Evolutionary conservation across 2,113 vertebrate genomes (phyloP), one percentile per base, ranked within the genome.

Genomic region (Pelusios castaneus): DNA sequence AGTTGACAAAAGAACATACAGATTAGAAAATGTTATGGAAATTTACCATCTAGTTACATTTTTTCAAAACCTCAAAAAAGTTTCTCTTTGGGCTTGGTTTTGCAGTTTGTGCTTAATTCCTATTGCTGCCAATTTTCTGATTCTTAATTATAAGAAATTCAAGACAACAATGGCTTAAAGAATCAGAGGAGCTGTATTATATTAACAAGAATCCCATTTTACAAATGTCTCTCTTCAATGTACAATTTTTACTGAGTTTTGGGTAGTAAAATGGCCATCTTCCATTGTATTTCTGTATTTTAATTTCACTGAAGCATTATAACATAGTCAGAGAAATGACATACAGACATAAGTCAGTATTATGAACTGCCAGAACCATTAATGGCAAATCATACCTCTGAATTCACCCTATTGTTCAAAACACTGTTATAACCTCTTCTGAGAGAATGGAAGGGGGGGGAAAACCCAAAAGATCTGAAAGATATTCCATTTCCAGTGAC

Each of bases 1-100:
- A 1, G 2, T 24, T 12, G 52, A 17, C 89, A 47, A 10, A 51
- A 0, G 0, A 8, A 25, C 8, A 38, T 75, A 6, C 29, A 60
- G 58, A 60, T 82, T 85, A 6, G 34, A 75, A 87, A 82, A n/a
- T 24, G 10, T 5, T 47, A 22, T 0, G 0, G 43, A 27, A 17
- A 51, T n/a, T n/a, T 5, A 85, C 19, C 31, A 41, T 13, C 38
- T 17, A 81, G 6, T 8, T 16, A 10, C 82, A 70, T 4, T 14
- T 47, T 77, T 67, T n/a, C 3, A 38, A 82, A 41, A 27, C 12
- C 43, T 10, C 29, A 31, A 54, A 38, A 38, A 21, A 63, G 4
- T 27, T 58, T 89, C 54, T 5, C 34, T 76, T 41, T 16, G 29
- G 8, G 41, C 3, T 22, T 84, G 47, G 67, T 29, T 29, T 14